Conservation (phyloP, 1,140 invertebrate species). For the Aphelenchoides besseyi region DNA sequence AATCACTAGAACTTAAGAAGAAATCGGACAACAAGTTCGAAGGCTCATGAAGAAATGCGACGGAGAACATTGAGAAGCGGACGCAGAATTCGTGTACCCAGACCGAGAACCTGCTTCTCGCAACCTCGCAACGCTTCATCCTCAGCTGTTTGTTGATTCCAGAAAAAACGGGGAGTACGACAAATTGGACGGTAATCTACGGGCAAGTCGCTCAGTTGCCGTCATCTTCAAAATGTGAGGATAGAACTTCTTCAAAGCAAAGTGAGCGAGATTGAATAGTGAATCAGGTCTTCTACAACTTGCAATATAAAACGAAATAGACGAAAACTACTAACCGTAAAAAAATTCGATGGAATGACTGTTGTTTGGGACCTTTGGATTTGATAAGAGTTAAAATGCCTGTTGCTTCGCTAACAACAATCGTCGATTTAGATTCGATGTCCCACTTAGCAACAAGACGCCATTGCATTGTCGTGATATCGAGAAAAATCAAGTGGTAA, state of each 20-base stretch:
- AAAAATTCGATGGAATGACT: background rate
- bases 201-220: background rate
- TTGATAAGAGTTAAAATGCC: constrained; percentile 1
- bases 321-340: background rate
- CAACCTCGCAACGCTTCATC: background rate
- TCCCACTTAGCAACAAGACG: background rate
- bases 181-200: background rate
- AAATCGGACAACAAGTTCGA: too few species aligned
- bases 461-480: background rate
- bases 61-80: background rate
- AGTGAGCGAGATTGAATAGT: background rate
- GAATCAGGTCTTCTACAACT: background rate
- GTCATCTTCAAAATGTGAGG: background rate
- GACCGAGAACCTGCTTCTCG: background rate
- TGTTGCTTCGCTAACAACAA: background rate
- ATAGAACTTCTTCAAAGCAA: background rate
- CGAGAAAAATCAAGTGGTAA: background rate
- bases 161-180: background rate
- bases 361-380: background rate
- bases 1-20: too few species aligned
- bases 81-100: too few species aligned
- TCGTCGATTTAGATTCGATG: background rate
- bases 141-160: background rate
- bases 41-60: background rate
- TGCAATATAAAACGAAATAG: background rate